Evolutionary conservation across 2,888 invertebrate species (phyloP), one percentile per base, ranked within the genome.

Genomic region (Tridacna gigas): DNA sequence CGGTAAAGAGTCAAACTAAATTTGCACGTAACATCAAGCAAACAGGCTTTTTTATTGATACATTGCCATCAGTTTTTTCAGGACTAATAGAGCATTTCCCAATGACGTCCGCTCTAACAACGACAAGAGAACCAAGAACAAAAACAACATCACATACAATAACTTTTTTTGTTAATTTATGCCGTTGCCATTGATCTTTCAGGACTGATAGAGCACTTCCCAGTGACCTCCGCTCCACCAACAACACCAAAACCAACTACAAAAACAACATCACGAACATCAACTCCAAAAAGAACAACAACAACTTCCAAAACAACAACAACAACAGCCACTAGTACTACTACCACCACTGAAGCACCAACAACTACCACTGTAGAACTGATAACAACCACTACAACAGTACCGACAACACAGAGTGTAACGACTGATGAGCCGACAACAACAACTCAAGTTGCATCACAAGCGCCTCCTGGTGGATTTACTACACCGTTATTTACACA

Each of bases 221-320:
- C 71, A 12, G 20, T 22, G 7, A 69, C 69, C 18, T n/a, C 69
- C n/a, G n/a, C 69, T 37, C 13, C 20, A 22, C 20, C 1, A 48
- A 71, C 71, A 22, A 71, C 71, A 25, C 22, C 71, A 22, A 12
- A 20, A 71, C 9, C 71, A 25, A 71, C 63, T 15, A 61, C 65
- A 4, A 76, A 63, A 12, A 76, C 63, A 47, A 65, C 65, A 63
- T 65, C 48, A 65, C 65, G 7, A 51, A 22, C 71, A 25, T 51
- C 45, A 76, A 37, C 65, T 22, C 13, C 65, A n/a, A 65, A n/a
- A 66, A 63, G 65, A 65, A 63, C 66, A 65, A 76, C 65, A 48
- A 65, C 63, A 18, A 22, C 60, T 20, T 48, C 47, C 12, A 20
- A 26, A 28, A 74, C 74, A 12, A 61, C 28, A 37, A 61, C 12